Evolutionary conservation across 2,888 invertebrate species (phyloP), one percentile per base, ranked within the genome.

Genomic region (Acronicta psi): DNA sequence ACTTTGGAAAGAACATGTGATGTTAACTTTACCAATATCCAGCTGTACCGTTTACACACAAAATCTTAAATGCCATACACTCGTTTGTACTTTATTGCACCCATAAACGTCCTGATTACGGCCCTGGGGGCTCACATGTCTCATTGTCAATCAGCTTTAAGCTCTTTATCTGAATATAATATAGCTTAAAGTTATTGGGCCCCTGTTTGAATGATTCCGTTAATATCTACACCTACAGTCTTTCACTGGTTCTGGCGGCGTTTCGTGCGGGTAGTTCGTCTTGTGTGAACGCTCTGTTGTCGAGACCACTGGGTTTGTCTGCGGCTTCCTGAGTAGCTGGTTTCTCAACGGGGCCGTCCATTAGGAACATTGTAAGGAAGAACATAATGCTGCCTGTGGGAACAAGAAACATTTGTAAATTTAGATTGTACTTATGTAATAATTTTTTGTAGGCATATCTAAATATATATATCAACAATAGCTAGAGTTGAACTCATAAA

Each of bases 291-390:
- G 94, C 95, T 16, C 82, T 86, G 83, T 95, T 95, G 81, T 95
- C 95, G 34, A 94, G 87, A 3, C 95, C 95, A 17, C 75, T 82
- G 14, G 86, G 83, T 50, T 84, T 89, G 20, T 74, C 73, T 14
- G 78, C 67, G 2, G 56, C 13, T 14, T 69, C 66, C 10, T 65
- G 74, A 18, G 55, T 34, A 13, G 51, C 38, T 17, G 52, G 13
- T 38, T 81, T 80, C 50, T 86, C 88, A 6, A 84, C 82, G n/a
- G 87, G 91, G 0, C 96, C 97, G 42, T 96, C 97, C 96, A 98
- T 97, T 63, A 98, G 88, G 92, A 97, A 97, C 92, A 97, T 96
- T 0, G 97, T 97, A 10, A 97, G 87, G 79, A 97, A 95, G 94
- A 98, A 98, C 84, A 98, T 94, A 55, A 97, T 95, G 49, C 97